A percentile compares a stretch with the other conserved stretches of the same genome.
Evolutionary conservation across 2,888 invertebrate species (phyloP).

Genomic region (Leucophenga montana): DNA sequence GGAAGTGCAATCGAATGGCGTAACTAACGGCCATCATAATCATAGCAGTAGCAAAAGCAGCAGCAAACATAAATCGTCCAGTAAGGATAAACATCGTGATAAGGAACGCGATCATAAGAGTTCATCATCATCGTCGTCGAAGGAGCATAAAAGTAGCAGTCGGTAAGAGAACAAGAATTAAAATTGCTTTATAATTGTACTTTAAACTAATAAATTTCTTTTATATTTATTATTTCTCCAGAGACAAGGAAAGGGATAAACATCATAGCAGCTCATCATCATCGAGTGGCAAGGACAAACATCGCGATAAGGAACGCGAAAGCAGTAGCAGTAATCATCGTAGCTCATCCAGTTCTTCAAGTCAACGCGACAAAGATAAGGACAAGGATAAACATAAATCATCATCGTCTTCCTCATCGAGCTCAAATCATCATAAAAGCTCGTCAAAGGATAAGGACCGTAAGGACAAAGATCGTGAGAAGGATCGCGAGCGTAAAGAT

Average conservation of each 20-base stretch:
- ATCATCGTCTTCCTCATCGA: conserved; percentile 70
- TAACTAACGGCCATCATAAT: conserved; percentile 82
- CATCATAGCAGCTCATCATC: conserved; percentile 72
- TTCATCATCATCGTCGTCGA: conserved; percentile 71
- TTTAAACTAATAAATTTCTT: too few relatives aligned
- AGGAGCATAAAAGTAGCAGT: conserved; percentile 73
- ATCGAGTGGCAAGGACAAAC: conserved; percentile 71
- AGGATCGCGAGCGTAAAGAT: conserved; percentile 71
- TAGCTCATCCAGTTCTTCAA: conserved; percentile 58
- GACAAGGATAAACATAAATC: conserved; percentile 72
- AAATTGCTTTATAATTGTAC: background rate
- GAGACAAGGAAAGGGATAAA: conserved; percentile 69
- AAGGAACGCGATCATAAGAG: conserved; percentile 75
- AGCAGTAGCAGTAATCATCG: conserved; percentile 60
- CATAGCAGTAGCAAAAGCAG: conserved; percentile 68
- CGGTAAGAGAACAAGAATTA: conserved; percentile 54
- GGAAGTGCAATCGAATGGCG: conserved; percentile 79
- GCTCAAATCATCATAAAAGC: conserved; percentile 61
- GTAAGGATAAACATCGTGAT: conserved; percentile 75
- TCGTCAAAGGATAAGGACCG: conserved; percentile 71
- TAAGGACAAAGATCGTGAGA: conserved; percentile 71
- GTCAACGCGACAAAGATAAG: conserved; percentile 71
- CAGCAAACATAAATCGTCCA: conserved; percentile 80
- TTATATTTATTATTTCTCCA: conserved; percentile 34
- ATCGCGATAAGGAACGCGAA: conserved; percentile 69